phyloP scores from a whole-genome alignment of 2,797 vertebrate genomes.

The Streptopelia turtur region DNA sequence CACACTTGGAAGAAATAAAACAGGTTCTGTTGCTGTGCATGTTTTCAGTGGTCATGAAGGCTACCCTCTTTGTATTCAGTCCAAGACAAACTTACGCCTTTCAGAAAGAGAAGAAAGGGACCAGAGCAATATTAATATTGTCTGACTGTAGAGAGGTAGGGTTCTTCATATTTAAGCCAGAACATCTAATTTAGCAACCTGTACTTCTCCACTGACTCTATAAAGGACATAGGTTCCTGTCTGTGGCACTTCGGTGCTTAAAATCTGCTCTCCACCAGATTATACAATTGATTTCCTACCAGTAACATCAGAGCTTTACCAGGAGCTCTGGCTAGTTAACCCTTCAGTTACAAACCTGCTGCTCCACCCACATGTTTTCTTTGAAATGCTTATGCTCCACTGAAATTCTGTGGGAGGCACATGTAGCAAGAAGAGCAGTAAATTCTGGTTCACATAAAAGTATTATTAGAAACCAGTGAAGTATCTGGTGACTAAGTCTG shows the following conservation, averaged over 20 bases:
- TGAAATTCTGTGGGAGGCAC: neutral
- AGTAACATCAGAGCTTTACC: neutral
- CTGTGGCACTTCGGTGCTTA: neutral
- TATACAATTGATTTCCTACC: neutral
- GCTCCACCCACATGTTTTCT: accelerated
- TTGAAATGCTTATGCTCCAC: neutral
- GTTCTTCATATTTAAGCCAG: neutral
- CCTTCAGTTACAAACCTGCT: neutral
- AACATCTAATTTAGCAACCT: neutral
- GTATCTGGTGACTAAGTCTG: neutral
- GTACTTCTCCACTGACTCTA: neutral
- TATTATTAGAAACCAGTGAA: neutral
- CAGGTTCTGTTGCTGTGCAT: neutral
- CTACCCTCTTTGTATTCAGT: neutral
- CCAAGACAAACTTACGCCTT: neutral
- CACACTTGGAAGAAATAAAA: neutral
- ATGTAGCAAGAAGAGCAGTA: neutral
- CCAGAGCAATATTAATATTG: neutral
- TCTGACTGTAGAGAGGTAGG: neutral
- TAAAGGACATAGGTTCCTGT: neutral
- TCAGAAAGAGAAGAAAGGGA: neutral
- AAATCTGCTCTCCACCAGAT: neutral
- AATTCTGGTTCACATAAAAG: neutral
- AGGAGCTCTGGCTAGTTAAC: neutral
- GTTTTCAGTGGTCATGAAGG: neutral